Base-by-base conservation (phyloP, 2,797 vertebrate species). In the Melanotaenia nigrans region DNA sequence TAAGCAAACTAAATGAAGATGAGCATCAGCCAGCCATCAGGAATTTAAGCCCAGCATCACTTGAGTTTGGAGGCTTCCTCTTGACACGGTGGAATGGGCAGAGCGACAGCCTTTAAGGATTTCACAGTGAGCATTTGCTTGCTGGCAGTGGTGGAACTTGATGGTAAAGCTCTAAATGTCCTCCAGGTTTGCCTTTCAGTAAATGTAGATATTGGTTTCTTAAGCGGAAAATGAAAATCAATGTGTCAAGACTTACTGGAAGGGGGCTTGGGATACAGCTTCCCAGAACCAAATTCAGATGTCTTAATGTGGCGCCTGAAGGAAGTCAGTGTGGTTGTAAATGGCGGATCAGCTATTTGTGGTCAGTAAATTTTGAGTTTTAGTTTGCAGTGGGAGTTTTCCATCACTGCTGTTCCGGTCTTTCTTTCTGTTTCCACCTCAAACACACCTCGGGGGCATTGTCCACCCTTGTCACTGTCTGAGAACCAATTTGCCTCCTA, bases 221-320 rank as follows among this genome's bases (percentile, higher is more conserved):
- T 60, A 56, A 74, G 70, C 63, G 64, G 71, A 82, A 85, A 72
- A 77, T 78, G 58, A 75, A 85, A 86, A 88, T 83, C 70, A 85
- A 68, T 84, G 32, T 47, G 9, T 83, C 67, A 57, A 66, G 77
- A 61, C 71, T 89, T 88, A 65, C 77, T 53, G 83, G 81, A 89
- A 88, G 36, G 59, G 16, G 49, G 54, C 75, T 63, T 30, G 59
- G 83, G 65, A 57, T 78, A 71, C 51, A 45, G 71, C 77, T 88
- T 90, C 87, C 81, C 71, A 78, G 80, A 88, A 85, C 71, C 22
- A 1, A 67, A 84, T 77, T 85, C 33, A n/a, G 74, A 83, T 66
- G 65, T 85, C 80, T 80, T 84, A 79, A 87, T 86, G 75, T 58
- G 69, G 78, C 18, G 69, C 74, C 84, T 81, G 60, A 61, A 66